Evolutionary conservation across 2,113 vertebrate genomes (phyloP), one percentile per base, ranked within the genome.

Genomic region (Sakesphorus luctuosus): DNA sequence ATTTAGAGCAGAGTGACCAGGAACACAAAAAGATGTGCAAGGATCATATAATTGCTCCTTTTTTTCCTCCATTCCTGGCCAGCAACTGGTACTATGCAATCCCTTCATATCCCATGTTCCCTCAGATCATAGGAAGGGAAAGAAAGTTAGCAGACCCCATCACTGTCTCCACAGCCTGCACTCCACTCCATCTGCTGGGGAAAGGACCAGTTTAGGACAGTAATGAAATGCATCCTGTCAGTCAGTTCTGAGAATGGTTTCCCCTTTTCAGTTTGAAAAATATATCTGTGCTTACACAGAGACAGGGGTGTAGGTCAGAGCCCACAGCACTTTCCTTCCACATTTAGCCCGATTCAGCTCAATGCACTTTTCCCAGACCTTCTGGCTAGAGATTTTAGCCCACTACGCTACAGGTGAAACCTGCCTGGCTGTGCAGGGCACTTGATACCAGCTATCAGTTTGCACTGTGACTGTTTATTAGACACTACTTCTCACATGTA

Each of bases 321-420:
- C 62, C 47, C 62, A 59, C 13, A 33, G 44, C 2, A 1, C 18
- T 66, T 79, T 18, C 5, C 5, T 63, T 88, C 61, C 82, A 61
- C 4, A 7, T 72, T 92, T 65, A 50, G 63, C 26, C 66, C 90
- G 35, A 85, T n/a, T 26, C 44, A 79, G 36, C 38, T 38, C 33
- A 65, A 66, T 9, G 7, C 58, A 72, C 24, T 87, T 90, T 68
- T 76, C 71, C 71, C 66, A 82, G 78, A 92, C 24, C 11, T 89
- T 36, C 50, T 79, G 29, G 19, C 43, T 33, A 10, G 20, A 66
- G 62, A 61, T 15, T 11, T 18, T 10, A 47, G 16, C 35, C 24
- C 62, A 17, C 44, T 29, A 17, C 6, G 11, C 56, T 63, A 16
- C 0, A 17, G 52, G 52, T 0, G 0, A 82, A 50, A 58, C 50